Evolutionary conservation across 2,888 invertebrate species (phyloP).

Genomic region (Troides aeacus): DNA sequence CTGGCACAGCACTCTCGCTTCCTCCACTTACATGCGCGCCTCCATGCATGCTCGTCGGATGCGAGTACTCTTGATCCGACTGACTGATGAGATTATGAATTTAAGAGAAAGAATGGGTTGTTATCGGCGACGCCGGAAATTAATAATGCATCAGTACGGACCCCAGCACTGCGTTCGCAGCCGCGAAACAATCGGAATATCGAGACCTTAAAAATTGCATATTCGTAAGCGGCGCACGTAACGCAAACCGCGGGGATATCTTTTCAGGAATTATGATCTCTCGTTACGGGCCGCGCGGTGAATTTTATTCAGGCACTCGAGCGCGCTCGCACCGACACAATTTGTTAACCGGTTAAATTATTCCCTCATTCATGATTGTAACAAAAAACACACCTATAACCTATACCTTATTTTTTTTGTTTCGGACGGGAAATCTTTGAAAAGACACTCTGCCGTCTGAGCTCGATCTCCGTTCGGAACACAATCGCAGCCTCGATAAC

Average conservation of each 20-base stretch:
- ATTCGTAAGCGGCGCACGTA: slow-evolving; percentile 54
- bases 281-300: slow-evolving; percentile 43
- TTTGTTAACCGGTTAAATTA: slow-evolving; percentile 67
- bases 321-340: slow-evolving; percentile 50
- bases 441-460: too few relatives aligned
- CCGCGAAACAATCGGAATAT: slow-evolving; percentile 33
- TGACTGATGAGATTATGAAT: background rate
- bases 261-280: slow-evolving; percentile 64
- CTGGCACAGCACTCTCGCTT: too few relatives aligned
- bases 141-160: background rate
- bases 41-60: too few relatives aligned
- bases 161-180: slow-evolving; percentile 27
- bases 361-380: slow-evolving; percentile 37
- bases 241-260: slow-evolving; percentile 50
- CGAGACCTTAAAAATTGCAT: slow-evolving; percentile 35
- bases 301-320: slow-evolving; percentile 50
- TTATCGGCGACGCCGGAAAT: background rate
- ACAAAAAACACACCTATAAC: too few relatives aligned
- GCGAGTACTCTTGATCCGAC: too few relatives aligned
- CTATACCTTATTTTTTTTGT: too few relatives aligned
- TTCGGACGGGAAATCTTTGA: too few relatives aligned
- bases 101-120: background rate
- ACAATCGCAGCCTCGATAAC: too few relatives aligned
- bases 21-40: too few relatives aligned
- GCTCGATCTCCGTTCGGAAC: too few relatives aligned